phyloP scores from a whole-genome alignment of 2,888 invertebrate genomes.

The Lamproptera curius region DNA sequence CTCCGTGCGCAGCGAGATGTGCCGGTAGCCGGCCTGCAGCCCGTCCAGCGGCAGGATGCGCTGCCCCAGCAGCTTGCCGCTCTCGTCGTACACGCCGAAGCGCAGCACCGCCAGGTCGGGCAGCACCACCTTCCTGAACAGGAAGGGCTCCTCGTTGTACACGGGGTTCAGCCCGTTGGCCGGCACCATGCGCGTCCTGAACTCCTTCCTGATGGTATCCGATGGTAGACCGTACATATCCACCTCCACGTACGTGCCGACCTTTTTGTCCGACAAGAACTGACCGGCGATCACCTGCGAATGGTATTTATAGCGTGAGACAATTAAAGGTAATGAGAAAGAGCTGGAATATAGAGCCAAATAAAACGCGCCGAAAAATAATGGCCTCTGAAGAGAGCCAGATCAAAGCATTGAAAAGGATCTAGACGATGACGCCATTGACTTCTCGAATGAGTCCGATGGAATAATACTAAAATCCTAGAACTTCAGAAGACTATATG shows the following conservation, averaged over 20 bases:
- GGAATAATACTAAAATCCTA: too few species aligned
- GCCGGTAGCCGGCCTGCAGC: conserved; percentile 97
- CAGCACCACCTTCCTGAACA: conserved; percentile 98
- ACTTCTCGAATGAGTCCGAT: too few species aligned
- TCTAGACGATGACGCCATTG: too few species aligned
- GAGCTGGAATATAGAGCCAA: too few species aligned
- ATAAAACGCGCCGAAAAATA: too few species aligned
- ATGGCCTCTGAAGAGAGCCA: too few species aligned
- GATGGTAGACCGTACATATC: conserved; percentile 98
- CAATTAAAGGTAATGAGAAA: too few species aligned
- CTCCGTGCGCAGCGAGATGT: conserved; percentile 97
- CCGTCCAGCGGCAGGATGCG: conserved; percentile 98
- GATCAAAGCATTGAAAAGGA: too few species aligned
- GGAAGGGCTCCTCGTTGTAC: conserved; percentile 98
- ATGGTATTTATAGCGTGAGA: too few species aligned
- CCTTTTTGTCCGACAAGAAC: conserved; percentile 98
- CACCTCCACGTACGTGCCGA: conserved; percentile 99
- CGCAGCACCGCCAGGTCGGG: conserved; percentile 98
- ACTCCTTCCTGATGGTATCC: conserved; percentile 99
- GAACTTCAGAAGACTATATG: too few species aligned
- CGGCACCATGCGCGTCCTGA: conserved; percentile 96
- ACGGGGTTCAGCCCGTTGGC: conserved; percentile 99
- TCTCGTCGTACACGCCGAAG: conserved; percentile 99
- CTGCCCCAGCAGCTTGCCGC: conserved; percentile 96
- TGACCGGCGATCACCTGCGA: conserved; percentile 97